Evolutionary conservation across 2,113 vertebrate genomes (phyloP).

Genomic region (Cyprinodon variegatus): DNA sequence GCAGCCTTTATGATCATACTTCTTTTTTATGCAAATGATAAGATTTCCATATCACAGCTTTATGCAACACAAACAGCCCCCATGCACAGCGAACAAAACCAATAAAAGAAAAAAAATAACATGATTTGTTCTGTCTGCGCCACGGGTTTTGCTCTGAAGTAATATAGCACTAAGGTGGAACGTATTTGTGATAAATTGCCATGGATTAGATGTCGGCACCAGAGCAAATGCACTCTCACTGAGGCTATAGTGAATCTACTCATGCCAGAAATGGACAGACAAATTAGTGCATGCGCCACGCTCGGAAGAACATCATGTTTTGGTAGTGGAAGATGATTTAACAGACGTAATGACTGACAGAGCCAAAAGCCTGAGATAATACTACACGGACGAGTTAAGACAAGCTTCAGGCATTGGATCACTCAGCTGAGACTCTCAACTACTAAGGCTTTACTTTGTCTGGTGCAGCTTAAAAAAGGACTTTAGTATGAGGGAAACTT

Average conservation of each 20-base stretch:
- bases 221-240: constrained; percentile 54
- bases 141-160: constrained; percentile 32
- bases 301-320: constrained; percentile 41
- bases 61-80: constrained; percentile 6
- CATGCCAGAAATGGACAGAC: constrained; percentile 40
- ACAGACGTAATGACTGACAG: constrained; percentile 14
- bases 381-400: not conserved
- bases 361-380: constrained; percentile 20
- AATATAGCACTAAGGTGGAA: constrained; percentile 49
- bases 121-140: constrained; percentile 19
- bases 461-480: not conserved
- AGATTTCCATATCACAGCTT: constrained; percentile 1
- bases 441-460: not conserved
- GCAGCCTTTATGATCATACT: constrained; percentile 35
- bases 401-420: not conserved
- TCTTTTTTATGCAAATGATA: constrained; percentile 40
- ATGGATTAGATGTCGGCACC: constrained; percentile 77
- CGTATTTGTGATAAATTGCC: constrained; percentile 68
- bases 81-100: not conserved
- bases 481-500: constrained; percentile 25
- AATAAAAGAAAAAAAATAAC: constrained; percentile 24
- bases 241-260: constrained; percentile 45
- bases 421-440: not conserved
- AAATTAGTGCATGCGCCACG: constrained; percentile 33
- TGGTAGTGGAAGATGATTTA: constrained; percentile 5